Evolutionary conservation across 2,888 invertebrate species (phyloP), one percentile per base, ranked within the genome.

Genomic region (Hyalella azteca): DNA sequence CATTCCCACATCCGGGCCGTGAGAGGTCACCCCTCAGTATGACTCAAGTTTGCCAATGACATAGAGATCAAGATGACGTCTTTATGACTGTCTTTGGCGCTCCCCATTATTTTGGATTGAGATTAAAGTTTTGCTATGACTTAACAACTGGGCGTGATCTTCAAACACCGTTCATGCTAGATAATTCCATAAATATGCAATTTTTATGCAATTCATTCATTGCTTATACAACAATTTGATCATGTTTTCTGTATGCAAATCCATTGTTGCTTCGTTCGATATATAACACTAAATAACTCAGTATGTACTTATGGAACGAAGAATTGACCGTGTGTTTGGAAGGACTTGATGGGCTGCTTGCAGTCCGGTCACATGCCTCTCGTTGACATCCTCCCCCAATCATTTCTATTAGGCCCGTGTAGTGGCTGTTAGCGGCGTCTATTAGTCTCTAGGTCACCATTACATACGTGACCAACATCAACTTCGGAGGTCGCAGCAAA

Each of bases 391-490:
- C 32, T 45, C 26, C 75, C 45, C 45, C 45, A 29, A 75, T 75
- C 45, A 75, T 75, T 75, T 75, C 75, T 75, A 75, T 75, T 75
- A 75, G 75, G 75, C 75, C 75, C 75, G 41, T 15, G 45, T 75
- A 45, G 75, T 75, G 75, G 45, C 75, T 75, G 75, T 75, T 75
- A 75, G 41, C 29, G 41, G 41, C 45, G 75, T 75, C 75, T 75
- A 75, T 75, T 75, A 75, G 75, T 75, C 75, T 75, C 75, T 45
- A 41, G 75, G 75, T 75, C 75, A 75, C 75, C 75, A 75, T 75
- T 75, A 75, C 40, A 41, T 75, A 75, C 75, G 75, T 75, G 75
- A 75, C 75, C 75, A 45, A 22, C 75, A 75, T 75, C 45, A 75
- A 75, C 75, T 75, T 75, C 13, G 36, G 41, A 75, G 22, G 75